Evolutionary conservation across 2,113 vertebrate genomes (phyloP).

Genomic region (Hymenochirus boettgeri): DNA sequence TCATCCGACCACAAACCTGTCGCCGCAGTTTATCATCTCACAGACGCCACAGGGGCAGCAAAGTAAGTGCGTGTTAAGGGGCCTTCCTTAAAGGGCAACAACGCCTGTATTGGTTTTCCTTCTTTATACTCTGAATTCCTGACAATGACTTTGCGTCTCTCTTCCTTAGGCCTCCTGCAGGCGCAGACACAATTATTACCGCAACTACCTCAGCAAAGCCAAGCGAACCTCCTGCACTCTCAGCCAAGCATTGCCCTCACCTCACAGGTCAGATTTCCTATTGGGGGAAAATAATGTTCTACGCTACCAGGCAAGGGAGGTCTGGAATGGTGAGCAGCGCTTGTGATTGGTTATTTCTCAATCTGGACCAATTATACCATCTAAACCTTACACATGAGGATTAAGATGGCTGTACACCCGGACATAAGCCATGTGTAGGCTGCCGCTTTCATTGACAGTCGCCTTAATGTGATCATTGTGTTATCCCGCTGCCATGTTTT

Average conservation of each 20-base stretch:
- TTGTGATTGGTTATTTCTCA: neutral
- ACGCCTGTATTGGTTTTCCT: too few species aligned
- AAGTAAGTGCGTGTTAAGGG: conserved; percentile 55
- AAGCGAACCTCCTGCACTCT: conserved; percentile 98
- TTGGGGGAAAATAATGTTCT: neutral
- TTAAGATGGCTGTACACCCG: too few species aligned
- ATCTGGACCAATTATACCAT: neutral
- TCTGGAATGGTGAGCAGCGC: neutral
- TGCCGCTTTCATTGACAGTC: too few species aligned
- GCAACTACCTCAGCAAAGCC: conserved; percentile 99
- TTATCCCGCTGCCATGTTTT: too few species aligned
- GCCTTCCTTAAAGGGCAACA: too few species aligned
- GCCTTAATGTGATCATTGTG: too few species aligned
- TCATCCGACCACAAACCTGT: conserved; percentile 88
- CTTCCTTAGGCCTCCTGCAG: conserved; percentile 85
- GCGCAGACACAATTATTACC: conserved; percentile 94
- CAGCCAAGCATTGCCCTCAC: conserved; percentile 96
- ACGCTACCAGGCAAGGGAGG: neutral
- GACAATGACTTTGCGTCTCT: conserved; percentile 19
- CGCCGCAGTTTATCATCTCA: conserved; percentile 98
- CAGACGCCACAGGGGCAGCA: conserved; percentile 92
- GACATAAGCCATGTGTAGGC: too few species aligned
- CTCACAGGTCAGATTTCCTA: conserved; percentile 77
- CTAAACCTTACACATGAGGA: too few species aligned
- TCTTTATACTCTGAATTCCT: too few species aligned